A percentile compares a stretch with the other conserved stretches of the same genome.
phyloP scores from a whole-genome alignment of 2,888 invertebrate species.

The Drosophila paucipuncta region DNA sequence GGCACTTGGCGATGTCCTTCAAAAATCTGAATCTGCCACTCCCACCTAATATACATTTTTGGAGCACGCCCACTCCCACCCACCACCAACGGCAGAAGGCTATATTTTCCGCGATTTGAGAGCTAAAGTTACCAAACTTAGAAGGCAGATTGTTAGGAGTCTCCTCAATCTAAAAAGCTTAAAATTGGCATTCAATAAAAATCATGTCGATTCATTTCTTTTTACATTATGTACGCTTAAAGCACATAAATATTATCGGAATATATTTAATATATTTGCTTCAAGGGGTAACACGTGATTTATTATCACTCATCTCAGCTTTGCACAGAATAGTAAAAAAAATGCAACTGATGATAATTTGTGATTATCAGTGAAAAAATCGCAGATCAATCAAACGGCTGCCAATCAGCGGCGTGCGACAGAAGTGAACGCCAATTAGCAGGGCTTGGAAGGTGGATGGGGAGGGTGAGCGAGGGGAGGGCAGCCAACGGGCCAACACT shows the following conservation, averaged over 20 bases:
- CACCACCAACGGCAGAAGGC: not conserved
- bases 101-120: not conserved
- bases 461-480: not conserved
- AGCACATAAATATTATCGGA: constrained; percentile 17
- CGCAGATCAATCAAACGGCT: constrained; percentile 39
- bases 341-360: constrained; percentile 7
- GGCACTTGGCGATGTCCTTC: not conserved
- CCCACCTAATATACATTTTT: no score
- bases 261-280: constrained; percentile 1
- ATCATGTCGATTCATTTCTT: not conserved
- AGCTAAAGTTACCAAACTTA: not conserved
- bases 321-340: constrained; percentile 8
- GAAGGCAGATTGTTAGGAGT: not conserved
- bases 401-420: constrained; percentile 62
- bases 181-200: not conserved
- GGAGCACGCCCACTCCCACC: no score
- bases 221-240: not conserved
- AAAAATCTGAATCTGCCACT: not conserved
- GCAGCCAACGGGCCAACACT: constrained; percentile 14
- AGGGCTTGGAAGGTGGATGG: not conserved
- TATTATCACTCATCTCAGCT: constrained; percentile 23
- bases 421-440: constrained; percentile 1
- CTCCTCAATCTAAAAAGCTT: not conserved
- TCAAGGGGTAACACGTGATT: constrained; percentile 46
- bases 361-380: constrained; percentile 42